These are phyloP conservation scores for Seladonia tumulorum DNA, from an alignment of 2,888 invertebrate genomes.

Conservation along the genomic window DNA sequence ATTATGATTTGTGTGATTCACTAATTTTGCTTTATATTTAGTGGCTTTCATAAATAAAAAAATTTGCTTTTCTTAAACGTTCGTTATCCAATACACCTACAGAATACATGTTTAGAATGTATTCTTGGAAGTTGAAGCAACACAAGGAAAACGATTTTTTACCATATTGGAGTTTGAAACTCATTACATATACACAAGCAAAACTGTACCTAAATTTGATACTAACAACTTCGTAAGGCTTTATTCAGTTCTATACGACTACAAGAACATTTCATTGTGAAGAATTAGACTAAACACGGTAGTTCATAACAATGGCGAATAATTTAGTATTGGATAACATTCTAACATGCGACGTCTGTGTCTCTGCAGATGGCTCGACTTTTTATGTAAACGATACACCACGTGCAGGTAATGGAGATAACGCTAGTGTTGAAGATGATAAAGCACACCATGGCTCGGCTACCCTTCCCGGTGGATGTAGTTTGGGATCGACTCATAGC, in stretches of 20 bases:
- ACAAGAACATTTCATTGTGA: slow-evolving; percentile 19
- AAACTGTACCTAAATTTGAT: slow-evolving; percentile 10
- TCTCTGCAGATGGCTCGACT: slow-evolving; percentile 84
- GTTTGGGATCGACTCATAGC: slow-evolving; percentile 85
- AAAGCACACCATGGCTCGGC: slow-evolving; percentile 88
- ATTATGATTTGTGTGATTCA: slow-evolving; percentile 26
- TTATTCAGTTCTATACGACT: slow-evolving; percentile 12
- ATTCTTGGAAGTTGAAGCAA: not conserved
- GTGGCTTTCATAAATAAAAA: slow-evolving; percentile 53
- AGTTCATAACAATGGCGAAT: slow-evolving; percentile 63
- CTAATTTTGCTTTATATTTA: slow-evolving; percentile 44
- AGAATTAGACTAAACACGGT: slow-evolving; percentile 39
- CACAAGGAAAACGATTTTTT: not conserved
- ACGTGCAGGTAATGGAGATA: slow-evolving; percentile 85
- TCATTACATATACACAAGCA: not conserved
- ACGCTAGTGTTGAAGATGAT: slow-evolving; percentile 84
- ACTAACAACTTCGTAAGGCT: not conserved
- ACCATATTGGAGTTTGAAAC: not conserved
- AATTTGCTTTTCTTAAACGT: slow-evolving; percentile 58
- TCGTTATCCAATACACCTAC: slow-evolving; percentile 82
- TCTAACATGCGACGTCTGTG: slow-evolving; percentile 82
- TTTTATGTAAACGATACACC: slow-evolving; percentile 85
- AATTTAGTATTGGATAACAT: slow-evolving; percentile 82
- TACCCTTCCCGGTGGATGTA: slow-evolving; percentile 87
- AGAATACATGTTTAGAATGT: slow-evolving; percentile 24